phyloP scores from a whole-genome alignment of 92 coral and sea anemone genomes.

The Phenganax stokvisi region DNA sequence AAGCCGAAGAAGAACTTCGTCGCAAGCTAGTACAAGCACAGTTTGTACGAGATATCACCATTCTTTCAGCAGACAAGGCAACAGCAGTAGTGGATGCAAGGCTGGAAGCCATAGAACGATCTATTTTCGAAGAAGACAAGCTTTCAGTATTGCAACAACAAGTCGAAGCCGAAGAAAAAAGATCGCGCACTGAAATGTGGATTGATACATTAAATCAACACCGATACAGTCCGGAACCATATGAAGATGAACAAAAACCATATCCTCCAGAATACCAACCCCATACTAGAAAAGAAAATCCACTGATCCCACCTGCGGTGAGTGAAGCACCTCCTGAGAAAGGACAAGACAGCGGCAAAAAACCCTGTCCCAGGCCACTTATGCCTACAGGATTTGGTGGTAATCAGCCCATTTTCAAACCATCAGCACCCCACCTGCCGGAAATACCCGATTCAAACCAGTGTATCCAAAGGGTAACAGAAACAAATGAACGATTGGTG shows the following conservation, averaged over 20 bases:
- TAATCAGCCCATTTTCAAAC: neutral
- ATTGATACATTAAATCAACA: constrained; percentile 3
- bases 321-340: neutral
- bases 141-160: neutral
- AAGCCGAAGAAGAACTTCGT: constrained; percentile 48
- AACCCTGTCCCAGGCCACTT: neutral
- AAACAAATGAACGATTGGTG: constrained; percentile 34
- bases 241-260: neutral
- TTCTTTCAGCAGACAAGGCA: constrained; percentile 45
- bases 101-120: constrained; percentile 46
- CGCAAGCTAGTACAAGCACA: constrained; percentile 37
- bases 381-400: neutral
- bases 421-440: neutral
- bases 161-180: neutral
- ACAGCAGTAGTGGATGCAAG: constrained; percentile 50
- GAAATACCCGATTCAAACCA: neutral
- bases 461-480: neutral
- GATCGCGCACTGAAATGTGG: constrained; percentile 18
- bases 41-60: constrained; percentile 47
- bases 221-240: neutral
- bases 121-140: constrained; percentile 42
- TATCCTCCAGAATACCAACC: constrained; percentile 2
- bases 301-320: neutral
- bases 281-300: neutral
- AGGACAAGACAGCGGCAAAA: neutral